Evolutionary conservation across 2,113 vertebrate species (phyloP).

Genomic region (Burhinus oedicnemus): DNA sequence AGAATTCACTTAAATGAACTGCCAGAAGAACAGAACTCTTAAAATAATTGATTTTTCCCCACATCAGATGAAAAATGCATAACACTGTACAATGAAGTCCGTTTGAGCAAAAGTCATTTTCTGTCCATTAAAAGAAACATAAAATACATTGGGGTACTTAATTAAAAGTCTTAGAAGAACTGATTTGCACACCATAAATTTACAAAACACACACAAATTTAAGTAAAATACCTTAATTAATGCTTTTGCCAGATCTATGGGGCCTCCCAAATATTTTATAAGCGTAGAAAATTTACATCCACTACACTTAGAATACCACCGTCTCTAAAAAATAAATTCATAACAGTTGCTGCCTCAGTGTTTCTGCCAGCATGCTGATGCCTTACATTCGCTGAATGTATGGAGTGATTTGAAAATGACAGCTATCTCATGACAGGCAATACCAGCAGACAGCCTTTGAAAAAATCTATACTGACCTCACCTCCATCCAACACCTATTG

Average conservation of each 20-base stretch:
- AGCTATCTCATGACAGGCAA: conserved; percentile 76
- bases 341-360: conserved; percentile 28
- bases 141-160: conserved; percentile 68
- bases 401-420: conserved; percentile 76
- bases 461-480: conserved; percentile 82
- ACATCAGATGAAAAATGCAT: conserved; percentile 75
- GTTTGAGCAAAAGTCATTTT: conserved; percentile 79
- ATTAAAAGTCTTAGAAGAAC: conserved; percentile 69
- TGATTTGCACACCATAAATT: conserved; percentile 64
- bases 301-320: background rate
- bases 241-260: background rate
- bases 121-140: conserved; percentile 76
- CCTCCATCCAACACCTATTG: conserved; percentile 78
- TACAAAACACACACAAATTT: conserved; percentile 53
- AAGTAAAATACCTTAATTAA: conserved; percentile 38
- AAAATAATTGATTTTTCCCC: conserved; percentile 79
- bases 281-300: background rate
- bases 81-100: conserved; percentile 65
- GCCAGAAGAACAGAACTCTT: conserved; percentile 74
- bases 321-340: background rate
- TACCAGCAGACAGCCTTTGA: conserved; percentile 67
- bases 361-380: conserved; percentile 44
- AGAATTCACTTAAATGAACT: conserved; percentile 79
- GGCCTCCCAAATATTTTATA: conserved; percentile 26
- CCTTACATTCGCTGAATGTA: conserved; percentile 60